Percentiles rank a stretch among this genome's conserved stretches.
phyloP scores from a whole-genome alignment of 2,888 invertebrate genomes.

The Anorthoa munda region DNA sequence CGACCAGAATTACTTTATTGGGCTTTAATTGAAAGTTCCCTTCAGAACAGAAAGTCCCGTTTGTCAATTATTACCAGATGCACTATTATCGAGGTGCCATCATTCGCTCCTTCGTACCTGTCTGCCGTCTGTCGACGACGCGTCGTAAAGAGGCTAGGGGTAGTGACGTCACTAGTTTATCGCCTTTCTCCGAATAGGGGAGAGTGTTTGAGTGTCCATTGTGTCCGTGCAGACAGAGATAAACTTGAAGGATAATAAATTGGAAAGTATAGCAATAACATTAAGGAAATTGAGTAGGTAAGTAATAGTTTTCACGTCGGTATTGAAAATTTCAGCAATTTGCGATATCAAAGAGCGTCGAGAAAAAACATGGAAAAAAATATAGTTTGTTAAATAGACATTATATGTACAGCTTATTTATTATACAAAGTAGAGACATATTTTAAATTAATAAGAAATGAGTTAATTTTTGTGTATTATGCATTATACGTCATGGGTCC shows the following conservation, averaged over 20 bases:
- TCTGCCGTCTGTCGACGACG: neutral
- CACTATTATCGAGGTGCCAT: neutral
- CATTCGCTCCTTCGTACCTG: constrained; percentile 20
- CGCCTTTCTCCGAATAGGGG: constrained; percentile 3
- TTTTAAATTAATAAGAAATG: too few species aligned
- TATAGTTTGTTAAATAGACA: too few species aligned
- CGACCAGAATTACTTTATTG: too few species aligned
- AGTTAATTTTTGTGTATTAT: too few species aligned
- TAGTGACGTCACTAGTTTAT: constrained; percentile 38
- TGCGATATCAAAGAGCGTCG: too few species aligned
- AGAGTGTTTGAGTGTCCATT: constrained; percentile 8
- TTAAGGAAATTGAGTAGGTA: neutral
- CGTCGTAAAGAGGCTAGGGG: constrained; percentile 6
- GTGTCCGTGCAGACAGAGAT: neutral
- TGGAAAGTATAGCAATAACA: neutral
- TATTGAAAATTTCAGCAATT: neutral
- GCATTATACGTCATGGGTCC: too few species aligned
- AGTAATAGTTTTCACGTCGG: too few species aligned
- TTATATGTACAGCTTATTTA: too few species aligned
- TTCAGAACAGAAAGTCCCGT: too few species aligned
- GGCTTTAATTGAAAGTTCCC: neutral
- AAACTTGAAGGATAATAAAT: constrained; percentile 4
- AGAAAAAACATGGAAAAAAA: too few species aligned
- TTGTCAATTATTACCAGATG: neutral
- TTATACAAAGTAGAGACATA: too few species aligned